These are phyloP conservation scores for Orthosia gracilis DNA, from an alignment of 2,888 invertebrate species.

Conservation along the genomic window DNA sequence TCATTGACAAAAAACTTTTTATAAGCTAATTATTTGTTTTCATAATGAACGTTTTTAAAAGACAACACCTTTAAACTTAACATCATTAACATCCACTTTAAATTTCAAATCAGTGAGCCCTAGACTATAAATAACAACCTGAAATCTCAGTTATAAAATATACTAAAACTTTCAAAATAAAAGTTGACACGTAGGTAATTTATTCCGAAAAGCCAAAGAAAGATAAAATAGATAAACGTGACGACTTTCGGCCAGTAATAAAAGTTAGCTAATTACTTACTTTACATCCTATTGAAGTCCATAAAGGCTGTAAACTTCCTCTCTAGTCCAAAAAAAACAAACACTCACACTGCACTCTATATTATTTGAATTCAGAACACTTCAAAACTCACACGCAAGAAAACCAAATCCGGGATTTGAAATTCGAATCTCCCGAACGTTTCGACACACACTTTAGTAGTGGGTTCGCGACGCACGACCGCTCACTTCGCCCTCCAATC, in stretches of 20 bases:
- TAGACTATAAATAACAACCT: background rate
- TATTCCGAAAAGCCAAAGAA: constrained; percentile 10
- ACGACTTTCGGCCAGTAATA: constrained; percentile 35
- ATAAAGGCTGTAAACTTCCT: constrained; percentile 36
- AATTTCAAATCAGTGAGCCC: constrained; percentile 1
- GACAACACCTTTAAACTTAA: background rate
- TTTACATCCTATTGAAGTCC: constrained; percentile 58
- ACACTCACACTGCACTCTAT: constrained; percentile 55
- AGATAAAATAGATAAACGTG: constrained; percentile 26
- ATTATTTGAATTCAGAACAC: constrained; percentile 40
- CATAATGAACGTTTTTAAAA: background rate
- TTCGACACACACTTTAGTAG: constrained; percentile 45
- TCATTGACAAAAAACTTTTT: too few species aligned
- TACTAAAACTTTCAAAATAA: constrained; percentile 23
- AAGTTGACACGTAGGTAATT: background rate
- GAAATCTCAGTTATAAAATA: background rate
- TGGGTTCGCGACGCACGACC: constrained; percentile 48
- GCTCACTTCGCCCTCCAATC: constrained; percentile 49
- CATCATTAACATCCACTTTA: background rate
- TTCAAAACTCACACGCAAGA: constrained; percentile 31
- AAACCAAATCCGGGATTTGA: constrained; percentile 24
- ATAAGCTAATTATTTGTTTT: too few species aligned
- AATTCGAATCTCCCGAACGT: constrained; percentile 49
- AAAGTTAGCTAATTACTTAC: constrained; percentile 63
- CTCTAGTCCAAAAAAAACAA: constrained; percentile 42